Percentiles rank a stretch among this genome's conserved stretches.
phyloP scores from a whole-genome alignment of 1,140 invertebrate genomes.

The Drosophila varians region DNA sequence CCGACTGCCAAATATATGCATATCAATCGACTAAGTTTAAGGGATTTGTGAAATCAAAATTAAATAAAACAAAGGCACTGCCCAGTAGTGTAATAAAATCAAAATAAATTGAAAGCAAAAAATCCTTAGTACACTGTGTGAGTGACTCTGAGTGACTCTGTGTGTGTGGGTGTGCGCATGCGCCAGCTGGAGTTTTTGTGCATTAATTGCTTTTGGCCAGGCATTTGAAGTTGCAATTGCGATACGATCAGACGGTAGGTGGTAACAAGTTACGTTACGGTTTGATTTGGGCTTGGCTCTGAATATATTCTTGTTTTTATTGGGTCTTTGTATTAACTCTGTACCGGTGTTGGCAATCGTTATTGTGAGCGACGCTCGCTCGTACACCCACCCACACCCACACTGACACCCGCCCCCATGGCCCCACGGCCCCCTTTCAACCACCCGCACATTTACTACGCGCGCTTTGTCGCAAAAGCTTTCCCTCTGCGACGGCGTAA shows the following conservation, averaged over 20 bases:
- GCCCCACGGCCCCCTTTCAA: conserved; percentile 2
- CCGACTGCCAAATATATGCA: conserved; percentile 11
- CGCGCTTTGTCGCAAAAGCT: conserved; percentile 73
- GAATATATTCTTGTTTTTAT: not conserved
- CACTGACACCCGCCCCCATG: not conserved
- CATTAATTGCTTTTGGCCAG: conserved; percentile 54
- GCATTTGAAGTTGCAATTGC: conserved; percentile 12
- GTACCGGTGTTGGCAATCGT: not conserved
- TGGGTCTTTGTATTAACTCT: not conserved
- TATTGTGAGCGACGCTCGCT: not conserved
- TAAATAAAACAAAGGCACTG: conserved; percentile 9
- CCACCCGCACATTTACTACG: conserved; percentile 78
- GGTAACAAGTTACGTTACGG: conserved; percentile 10
- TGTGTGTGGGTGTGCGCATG: conserved; percentile 67
- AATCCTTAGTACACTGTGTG: conserved; percentile 62
- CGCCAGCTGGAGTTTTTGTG: conserved; percentile 55
- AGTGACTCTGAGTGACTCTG: conserved; percentile 33
- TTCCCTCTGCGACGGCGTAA: conserved; percentile 62
- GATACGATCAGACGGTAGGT: conserved; percentile 38
- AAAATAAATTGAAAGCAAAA: conserved; percentile 77
- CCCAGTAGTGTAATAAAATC: conserved; percentile 60
- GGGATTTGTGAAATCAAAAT: conserved; percentile 7
- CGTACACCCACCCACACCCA: not conserved
- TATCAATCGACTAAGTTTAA: conserved; percentile 18
- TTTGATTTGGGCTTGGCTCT: conserved; percentile 3